Conservation (phyloP, 2,888 invertebrate genomes). For the Euplexia lucipara region DNA sequence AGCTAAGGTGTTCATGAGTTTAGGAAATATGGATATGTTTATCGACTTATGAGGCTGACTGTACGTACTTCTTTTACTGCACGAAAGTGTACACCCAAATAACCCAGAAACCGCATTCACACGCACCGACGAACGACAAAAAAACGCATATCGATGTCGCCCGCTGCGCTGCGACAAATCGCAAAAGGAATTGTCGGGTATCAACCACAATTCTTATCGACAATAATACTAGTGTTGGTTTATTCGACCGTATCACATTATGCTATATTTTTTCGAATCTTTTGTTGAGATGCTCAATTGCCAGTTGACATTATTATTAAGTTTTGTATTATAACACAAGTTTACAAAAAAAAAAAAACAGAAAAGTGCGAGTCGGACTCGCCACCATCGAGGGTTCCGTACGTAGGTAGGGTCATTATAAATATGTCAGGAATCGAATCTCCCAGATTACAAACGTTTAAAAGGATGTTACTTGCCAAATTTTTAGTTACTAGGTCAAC, state of each 20-base stretch:
- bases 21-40: too few relatives aligned
- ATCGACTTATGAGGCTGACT: too few relatives aligned
- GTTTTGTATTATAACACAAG: slow-evolving; percentile 32
- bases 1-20: too few relatives aligned
- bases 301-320: slow-evolving; percentile 66
- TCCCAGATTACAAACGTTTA: too few relatives aligned
- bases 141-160: slow-evolving; percentile 64
- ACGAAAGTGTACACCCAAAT: slow-evolving; percentile 64
- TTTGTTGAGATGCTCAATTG: slow-evolving; percentile 62
- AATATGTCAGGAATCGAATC: too few relatives aligned
- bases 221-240: slow-evolving; percentile 57
- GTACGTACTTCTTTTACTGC: slow-evolving; percentile 32
- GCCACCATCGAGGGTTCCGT: too few relatives aligned
- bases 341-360: too few relatives aligned
- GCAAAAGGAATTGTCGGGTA: slow-evolving; percentile 61
- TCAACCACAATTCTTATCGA: slow-evolving; percentile 59
- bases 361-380: too few relatives aligned
- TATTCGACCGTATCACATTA: slow-evolving; percentile 55
- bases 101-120: slow-evolving; percentile 81
- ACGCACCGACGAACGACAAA: slow-evolving; percentile 61
- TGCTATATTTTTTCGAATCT: slow-evolving; percentile 43
- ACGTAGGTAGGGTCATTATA: too few relatives aligned
- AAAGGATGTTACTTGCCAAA: too few relatives aligned
- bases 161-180: slow-evolving; percentile 70
- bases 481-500: too few relatives aligned